These are phyloP conservation scores for Kryptolebias ocellatus DNA, from an alignment of 2,797 vertebrate species.

Conservation along the genomic window DNA sequence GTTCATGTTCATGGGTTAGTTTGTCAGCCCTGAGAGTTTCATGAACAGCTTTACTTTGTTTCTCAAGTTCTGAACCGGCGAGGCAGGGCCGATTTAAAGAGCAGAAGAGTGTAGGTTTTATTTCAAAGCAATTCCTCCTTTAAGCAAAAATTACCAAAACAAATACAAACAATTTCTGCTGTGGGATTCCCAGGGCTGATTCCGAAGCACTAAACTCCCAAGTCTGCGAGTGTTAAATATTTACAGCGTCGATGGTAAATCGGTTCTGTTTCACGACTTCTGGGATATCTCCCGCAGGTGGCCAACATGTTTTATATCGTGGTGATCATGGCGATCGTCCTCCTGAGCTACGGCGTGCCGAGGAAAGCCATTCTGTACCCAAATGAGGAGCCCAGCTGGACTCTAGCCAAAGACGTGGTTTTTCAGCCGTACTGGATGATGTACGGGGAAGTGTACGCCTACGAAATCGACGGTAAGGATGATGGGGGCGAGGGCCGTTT, in stretches of 20 bases:
- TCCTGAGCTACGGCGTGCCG: constrained; percentile 96
- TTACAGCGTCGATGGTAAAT: background rate
- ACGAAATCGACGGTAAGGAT: constrained; percentile 97
- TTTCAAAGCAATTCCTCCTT: background rate
- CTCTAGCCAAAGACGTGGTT: constrained; percentile 93
- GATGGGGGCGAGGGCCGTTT: constrained; percentile 49
- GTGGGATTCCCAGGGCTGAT: constrained; percentile 19
- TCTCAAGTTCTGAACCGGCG: too few relatives aligned
- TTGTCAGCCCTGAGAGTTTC: background rate
- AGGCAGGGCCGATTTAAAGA: too few relatives aligned
- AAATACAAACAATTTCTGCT: background rate
- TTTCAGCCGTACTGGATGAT: constrained; percentile 99
- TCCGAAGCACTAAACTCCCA: background rate
- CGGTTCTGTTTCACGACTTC: background rate
- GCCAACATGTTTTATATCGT: constrained; percentile 99
- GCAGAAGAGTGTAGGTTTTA: too few relatives aligned
- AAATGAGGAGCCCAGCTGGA: constrained; percentile 90
- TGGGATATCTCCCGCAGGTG: constrained; percentile 82
- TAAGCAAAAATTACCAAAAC: background rate
- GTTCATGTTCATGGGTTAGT: background rate
- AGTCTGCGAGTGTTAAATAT: background rate
- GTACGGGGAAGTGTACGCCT: constrained; percentile 99
- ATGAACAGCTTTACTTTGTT: too few relatives aligned
- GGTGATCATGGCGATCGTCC: constrained; percentile 96
- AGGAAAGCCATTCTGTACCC: constrained; percentile 97